Base-by-base conservation (phyloP, 2,888 invertebrate species). In the Linyphia triangularis region DNA sequence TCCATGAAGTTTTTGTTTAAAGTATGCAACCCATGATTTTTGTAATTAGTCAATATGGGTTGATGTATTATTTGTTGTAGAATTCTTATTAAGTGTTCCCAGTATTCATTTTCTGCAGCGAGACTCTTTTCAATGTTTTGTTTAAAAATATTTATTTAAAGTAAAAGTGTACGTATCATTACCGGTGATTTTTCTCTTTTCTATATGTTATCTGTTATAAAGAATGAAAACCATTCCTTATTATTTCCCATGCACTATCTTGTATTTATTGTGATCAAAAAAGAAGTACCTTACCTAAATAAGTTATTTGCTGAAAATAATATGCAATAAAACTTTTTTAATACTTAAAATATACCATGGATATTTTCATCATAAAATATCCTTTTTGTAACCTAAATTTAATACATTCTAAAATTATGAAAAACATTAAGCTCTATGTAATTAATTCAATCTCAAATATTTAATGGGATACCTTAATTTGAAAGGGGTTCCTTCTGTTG, bases 151-250 rank as follows among this genome's bases (percentile, higher is more conserved):
- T 51, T 16, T 51, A 51, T n/a, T 7, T n/a, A 10, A 33, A 6
- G 4, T 6, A 33, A 9, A 33, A 33, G 33, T 16, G 16, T 51
- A 51, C n/a, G 51, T n/a, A 51, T 51, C 13, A 51, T 51, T 51
- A 51, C 51, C 51, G 51, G 51, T 51, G 51, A 51, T 51, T 51
- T 51, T 51, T 51, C 51, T 51, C n/a, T 51, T 51, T 51, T 51
- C n/a, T 51, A 10, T 51, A n/a, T 51, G n/a, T 10, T 51, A 51
- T n/a, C 51, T 51, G n/a, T 51, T 16, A 51, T 51, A 33, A 33
- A 9, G 33, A n/a, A n/a, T n/a, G n/a, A n/a, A n/a, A n/a, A 51
- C n/a, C 51, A 51, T 51, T 51, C 51, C 51, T 51, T 1, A n/a
- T 51, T 51, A 16, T 51, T 51, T n/a, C 51, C 16, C n/a, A 51